Conservation (phyloP, 2,888 invertebrate species). For the Metellina segmentata region DNA sequence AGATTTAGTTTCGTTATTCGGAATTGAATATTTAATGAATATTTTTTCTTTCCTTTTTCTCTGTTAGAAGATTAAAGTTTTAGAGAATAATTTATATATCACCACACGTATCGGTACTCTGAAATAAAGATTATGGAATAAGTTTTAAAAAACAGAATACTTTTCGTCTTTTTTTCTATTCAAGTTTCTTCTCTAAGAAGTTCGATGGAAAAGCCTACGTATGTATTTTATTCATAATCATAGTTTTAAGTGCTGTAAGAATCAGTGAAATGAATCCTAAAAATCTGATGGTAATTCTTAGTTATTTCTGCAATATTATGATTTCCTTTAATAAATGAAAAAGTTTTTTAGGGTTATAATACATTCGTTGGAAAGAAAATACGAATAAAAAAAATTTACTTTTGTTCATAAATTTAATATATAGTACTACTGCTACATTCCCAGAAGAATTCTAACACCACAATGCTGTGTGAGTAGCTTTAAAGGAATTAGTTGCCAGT, state of each 20-base stretch:
- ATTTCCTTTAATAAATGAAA: too few relatives aligned
- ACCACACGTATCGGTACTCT: background rate
- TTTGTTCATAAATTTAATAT: too few relatives aligned
- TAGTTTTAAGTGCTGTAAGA: background rate
- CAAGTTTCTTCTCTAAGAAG: background rate
- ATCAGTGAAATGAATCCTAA: too few relatives aligned
- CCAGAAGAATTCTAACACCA: too few relatives aligned
- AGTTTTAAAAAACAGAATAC: background rate
- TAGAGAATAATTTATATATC: conserved; percentile 9
- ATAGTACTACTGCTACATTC: too few relatives aligned
- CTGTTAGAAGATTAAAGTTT: conserved; percentile 14
- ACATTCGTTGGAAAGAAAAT: too few relatives aligned
- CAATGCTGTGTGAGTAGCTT: too few relatives aligned
- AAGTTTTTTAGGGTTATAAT: too few relatives aligned
- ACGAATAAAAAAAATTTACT: too few relatives aligned
- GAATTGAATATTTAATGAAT: conserved; percentile 41
- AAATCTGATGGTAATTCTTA: too few relatives aligned
- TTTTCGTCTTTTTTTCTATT: background rate
- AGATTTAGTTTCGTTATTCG: conserved; percentile 39
- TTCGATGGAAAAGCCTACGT: background rate
- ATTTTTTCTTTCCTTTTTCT: conserved; percentile 7
- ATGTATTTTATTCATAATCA: background rate
- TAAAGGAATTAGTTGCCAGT: too few relatives aligned
- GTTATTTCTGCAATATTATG: too few relatives aligned
- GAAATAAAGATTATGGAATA: conserved; percentile 16